Conservation (phyloP, 2,113 vertebrate species). For the Notothenia rossii region DNA sequence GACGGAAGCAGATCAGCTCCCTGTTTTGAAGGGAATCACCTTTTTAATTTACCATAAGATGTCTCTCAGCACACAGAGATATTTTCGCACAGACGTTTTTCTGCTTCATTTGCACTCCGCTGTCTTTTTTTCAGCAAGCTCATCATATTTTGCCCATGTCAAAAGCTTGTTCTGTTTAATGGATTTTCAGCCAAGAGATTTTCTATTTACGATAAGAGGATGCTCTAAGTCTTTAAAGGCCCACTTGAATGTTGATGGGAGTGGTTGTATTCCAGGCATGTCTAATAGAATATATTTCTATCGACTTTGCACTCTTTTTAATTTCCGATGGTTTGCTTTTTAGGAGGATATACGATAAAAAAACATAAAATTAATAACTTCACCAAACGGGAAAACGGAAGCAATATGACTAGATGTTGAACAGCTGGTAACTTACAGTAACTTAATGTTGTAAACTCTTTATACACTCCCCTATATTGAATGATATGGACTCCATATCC, state of each 20-base stretch:
- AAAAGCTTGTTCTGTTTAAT: slow-evolving; percentile 68
- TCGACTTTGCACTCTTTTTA: background rate
- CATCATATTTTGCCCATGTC: slow-evolving; percentile 72
- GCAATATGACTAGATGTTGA: background rate
- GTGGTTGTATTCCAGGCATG: slow-evolving; percentile 38
- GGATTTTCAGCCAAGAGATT: slow-evolving; percentile 73
- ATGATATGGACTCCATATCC: background rate
- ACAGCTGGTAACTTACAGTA: background rate
- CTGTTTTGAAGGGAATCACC: slow-evolving; percentile 47
- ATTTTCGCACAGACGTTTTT: slow-evolving; percentile 42
- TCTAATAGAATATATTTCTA: slow-evolving; percentile 24
- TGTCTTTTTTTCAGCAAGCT: slow-evolving; percentile 63
- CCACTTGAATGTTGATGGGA: slow-evolving; percentile 65
- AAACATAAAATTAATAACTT: slow-evolving; percentile 1
- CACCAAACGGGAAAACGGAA: background rate
- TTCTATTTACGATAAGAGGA: slow-evolving; percentile 71
- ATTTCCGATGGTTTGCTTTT: background rate
- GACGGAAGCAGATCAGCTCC: slow-evolving; percentile 38
- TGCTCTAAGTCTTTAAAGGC: slow-evolving; percentile 62
- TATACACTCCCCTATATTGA: background rate
- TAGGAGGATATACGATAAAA: slow-evolving; percentile 3
- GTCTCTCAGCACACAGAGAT: slow-evolving; percentile 58
- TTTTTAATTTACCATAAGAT: slow-evolving; percentile 68
- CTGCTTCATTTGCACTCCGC: slow-evolving; percentile 68
- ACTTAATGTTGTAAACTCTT: slow-evolving; percentile 19